These are phyloP conservation scores for Cybosia mesomella DNA, from an alignment of 2,888 invertebrate genomes.

Conservation along the genomic window DNA sequence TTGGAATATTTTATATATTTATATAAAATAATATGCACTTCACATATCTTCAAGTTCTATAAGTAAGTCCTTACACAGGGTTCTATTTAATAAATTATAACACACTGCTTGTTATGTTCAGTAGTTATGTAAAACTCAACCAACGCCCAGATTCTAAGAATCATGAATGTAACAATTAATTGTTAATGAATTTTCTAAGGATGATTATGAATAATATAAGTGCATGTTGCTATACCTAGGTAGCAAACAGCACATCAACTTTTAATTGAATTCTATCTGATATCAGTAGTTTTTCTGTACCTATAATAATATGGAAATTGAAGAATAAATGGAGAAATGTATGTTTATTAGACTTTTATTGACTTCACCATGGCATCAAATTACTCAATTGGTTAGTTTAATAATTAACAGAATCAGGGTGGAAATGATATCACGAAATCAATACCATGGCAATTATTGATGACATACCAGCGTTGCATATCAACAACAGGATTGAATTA, in stretches of 20 bases:
- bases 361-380: constrained; percentile 25
- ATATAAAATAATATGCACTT: neutral
- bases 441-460: constrained; percentile 11
- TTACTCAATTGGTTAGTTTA: neutral
- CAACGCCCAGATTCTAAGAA: constrained; percentile 1
- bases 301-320: constrained; percentile 7
- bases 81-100: neutral
- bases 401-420: neutral
- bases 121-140: neutral
- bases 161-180: constrained; percentile 38
- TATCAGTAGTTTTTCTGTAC: constrained; percentile 23
- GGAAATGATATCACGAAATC: constrained; percentile 5
- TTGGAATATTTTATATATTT: neutral
- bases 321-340: constrained; percentile 27
- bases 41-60: neutral
- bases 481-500: constrained; percentile 29
- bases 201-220: constrained; percentile 26
- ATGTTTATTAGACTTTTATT: constrained; percentile 22
- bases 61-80: too few species aligned
- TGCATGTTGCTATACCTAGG: neutral
- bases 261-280: constrained; percentile 27
- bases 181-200: constrained; percentile 30
- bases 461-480: constrained; percentile 34
- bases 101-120: neutral
- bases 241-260: constrained; percentile 12